These are phyloP conservation scores for Steatocranus sp. DNA, from an alignment of 2,797 vertebrate genomes.

Conservation along the genomic window DNA sequence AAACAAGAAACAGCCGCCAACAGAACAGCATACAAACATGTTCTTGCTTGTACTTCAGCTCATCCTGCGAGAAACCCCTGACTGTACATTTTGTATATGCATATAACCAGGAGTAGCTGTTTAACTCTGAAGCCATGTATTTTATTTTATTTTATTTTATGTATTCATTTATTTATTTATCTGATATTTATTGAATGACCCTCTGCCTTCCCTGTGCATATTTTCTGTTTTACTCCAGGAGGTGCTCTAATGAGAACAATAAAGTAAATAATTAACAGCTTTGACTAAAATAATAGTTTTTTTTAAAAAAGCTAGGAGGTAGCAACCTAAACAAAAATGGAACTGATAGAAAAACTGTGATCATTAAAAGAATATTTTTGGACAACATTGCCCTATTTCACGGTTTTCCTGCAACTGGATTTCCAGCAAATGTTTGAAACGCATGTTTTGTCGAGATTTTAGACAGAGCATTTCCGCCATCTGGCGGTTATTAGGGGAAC, in stretches of 20 bases:
- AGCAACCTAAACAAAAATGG: background rate
- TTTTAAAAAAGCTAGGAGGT: background rate
- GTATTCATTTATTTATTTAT: background rate
- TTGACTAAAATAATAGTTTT: background rate
- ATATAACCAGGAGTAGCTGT: background rate
- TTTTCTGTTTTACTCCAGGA: background rate
- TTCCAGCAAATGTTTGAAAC: background rate
- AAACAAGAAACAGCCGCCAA: background rate
- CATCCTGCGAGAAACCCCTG: background rate
- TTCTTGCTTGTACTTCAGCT: background rate
- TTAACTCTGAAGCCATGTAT: background rate
- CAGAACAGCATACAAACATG: background rate
- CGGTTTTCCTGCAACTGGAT: background rate
- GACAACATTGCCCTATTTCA: background rate
- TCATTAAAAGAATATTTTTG: background rate
- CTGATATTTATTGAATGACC: background rate
- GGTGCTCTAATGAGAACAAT: background rate
- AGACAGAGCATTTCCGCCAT: slow-evolving; percentile 17
- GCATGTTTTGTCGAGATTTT: background rate
- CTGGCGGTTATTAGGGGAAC: slow-evolving; percentile 11
- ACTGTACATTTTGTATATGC: background rate
- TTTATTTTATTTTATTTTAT: background rate
- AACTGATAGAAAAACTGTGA: background rate
- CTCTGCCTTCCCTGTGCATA: background rate
- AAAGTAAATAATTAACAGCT: background rate